A percentile compares a stretch with the other conserved stretches of the same genome.
Evolutionary conservation across 2,888 invertebrate species (phyloP).

Genomic region (Gastracanthus pulcherrimus): DNA sequence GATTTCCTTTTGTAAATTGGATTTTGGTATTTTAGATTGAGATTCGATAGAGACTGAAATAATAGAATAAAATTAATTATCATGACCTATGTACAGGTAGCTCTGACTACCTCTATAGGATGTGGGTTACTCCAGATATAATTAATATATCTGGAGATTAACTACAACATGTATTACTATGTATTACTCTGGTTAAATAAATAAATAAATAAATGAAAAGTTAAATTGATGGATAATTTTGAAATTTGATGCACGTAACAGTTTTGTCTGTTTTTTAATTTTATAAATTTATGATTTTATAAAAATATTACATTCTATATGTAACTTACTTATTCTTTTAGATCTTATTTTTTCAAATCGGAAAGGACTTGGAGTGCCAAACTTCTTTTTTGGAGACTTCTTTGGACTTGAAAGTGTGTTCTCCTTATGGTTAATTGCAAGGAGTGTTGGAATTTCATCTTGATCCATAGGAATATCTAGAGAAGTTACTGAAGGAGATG

Average conservation of each 20-base stretch:
- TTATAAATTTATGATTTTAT: not conserved
- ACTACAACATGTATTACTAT: too few relatives aligned
- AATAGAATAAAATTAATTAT: too few relatives aligned
- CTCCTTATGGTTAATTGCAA: conserved; percentile 57
- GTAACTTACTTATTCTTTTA: conserved; percentile 38
- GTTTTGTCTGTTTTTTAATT: too few relatives aligned
- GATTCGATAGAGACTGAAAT: conserved; percentile 23
- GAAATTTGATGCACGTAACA: too few relatives aligned
- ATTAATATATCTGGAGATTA: too few relatives aligned
- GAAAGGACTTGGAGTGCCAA: conserved; percentile 58
- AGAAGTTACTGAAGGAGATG: not conserved
- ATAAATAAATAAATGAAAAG: too few relatives aligned
- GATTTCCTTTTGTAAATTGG: not conserved
- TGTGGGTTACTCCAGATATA: too few relatives aligned
- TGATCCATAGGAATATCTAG: not conserved
- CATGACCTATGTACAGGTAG: too few relatives aligned
- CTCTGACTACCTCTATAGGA: too few relatives aligned
- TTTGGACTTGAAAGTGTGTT: conserved; percentile 60
- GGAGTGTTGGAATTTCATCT: not conserved
- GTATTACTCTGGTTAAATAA: too few relatives aligned
- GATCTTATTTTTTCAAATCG: conserved; percentile 56
- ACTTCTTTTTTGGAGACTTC: conserved; percentile 50
- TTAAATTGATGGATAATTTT: too few relatives aligned
- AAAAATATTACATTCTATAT: not conserved
- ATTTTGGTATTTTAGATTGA: conserved; percentile 16